Evolutionary conservation across 1,140 invertebrate genomes (phyloP).

Genomic region (Plutomurus gul): DNA sequence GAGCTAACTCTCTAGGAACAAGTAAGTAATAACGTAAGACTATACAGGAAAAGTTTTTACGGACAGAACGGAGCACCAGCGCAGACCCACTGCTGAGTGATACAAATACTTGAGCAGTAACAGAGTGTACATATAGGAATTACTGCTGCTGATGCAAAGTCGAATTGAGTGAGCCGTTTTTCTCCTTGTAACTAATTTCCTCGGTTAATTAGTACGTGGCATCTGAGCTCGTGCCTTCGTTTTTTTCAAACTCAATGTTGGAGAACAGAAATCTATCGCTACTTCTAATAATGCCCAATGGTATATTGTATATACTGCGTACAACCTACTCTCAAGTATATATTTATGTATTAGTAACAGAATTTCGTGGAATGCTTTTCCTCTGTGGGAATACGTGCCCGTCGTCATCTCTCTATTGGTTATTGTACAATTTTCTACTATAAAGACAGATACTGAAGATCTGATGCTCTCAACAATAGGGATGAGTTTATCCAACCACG

Average conservation of each 20-base stretch:
- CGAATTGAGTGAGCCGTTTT: neutral
- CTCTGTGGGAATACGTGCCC: too few relatives aligned
- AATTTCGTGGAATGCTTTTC: too few relatives aligned
- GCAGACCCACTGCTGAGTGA: neutral
- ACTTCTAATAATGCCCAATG: too few relatives aligned
- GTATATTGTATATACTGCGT: too few relatives aligned
- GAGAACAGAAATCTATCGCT: too few relatives aligned
- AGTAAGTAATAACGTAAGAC: too few relatives aligned
- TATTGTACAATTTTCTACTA: neutral
- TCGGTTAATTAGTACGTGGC: slow-evolving; percentile 27
- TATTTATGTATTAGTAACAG: too few relatives aligned
- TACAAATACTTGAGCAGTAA: neutral
- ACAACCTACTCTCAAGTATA: too few relatives aligned
- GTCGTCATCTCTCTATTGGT: too few relatives aligned
- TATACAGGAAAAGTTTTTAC: neutral
- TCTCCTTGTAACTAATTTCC: slow-evolving; percentile 18
- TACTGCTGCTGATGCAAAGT: too few relatives aligned
- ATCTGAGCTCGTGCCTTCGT: slow-evolving; percentile 10
- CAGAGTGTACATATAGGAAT: neutral
- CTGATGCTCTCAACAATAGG: neutral
- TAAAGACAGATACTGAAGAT: neutral
- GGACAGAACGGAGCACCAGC: too few relatives aligned
- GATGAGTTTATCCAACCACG: neutral
- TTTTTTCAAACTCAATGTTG: neutral
- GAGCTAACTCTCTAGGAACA: too few relatives aligned